A percentile compares a stretch with the other conserved stretches of the same genome.
Conservation (phyloP, 2,888 invertebrate genomes). For the Papilio protenor region DNA sequence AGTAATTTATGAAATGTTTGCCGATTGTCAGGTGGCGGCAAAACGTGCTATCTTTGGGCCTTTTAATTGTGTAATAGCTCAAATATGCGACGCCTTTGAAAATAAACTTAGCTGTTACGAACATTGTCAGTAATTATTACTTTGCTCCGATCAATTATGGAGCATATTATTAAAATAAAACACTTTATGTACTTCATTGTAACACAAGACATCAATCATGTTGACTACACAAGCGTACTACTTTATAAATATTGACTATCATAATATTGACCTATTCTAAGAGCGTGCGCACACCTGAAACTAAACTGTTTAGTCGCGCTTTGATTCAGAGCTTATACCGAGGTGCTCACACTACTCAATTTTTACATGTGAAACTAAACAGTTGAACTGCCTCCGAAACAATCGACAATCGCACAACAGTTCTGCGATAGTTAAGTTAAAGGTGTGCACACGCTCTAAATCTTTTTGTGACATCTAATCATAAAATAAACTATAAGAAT, state of each 20-base stretch:
- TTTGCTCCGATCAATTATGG: not conserved
- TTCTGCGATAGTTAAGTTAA: too few relatives aligned
- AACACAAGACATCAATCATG: not conserved
- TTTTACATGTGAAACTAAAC: too few relatives aligned
- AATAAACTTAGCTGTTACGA: not conserved
- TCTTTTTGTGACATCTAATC: not conserved
- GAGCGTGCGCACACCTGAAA: too few relatives aligned
- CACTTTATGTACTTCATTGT: not conserved
- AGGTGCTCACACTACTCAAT: too few relatives aligned
- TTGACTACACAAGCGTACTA: not conserved
- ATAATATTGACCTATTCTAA: not conserved
- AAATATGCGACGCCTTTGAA: not conserved
- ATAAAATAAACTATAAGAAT: slow-evolving; percentile 40
- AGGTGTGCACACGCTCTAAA: too few relatives aligned
- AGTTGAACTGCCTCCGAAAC: too few relatives aligned
- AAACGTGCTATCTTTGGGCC: not conserved
- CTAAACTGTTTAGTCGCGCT: too few relatives aligned
- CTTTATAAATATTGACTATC: not conserved
- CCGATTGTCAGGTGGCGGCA: slow-evolving; percentile 42
- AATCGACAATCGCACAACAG: too few relatives aligned
- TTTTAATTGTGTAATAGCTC: not conserved
- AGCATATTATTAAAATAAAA: not conserved
- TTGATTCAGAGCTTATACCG: too few relatives aligned
- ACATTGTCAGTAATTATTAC: not conserved
- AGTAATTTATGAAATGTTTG: slow-evolving; percentile 54